These are phyloP conservation scores for Antitype chi DNA, from an alignment of 2,888 invertebrate species.

Conservation along the genomic window DNA sequence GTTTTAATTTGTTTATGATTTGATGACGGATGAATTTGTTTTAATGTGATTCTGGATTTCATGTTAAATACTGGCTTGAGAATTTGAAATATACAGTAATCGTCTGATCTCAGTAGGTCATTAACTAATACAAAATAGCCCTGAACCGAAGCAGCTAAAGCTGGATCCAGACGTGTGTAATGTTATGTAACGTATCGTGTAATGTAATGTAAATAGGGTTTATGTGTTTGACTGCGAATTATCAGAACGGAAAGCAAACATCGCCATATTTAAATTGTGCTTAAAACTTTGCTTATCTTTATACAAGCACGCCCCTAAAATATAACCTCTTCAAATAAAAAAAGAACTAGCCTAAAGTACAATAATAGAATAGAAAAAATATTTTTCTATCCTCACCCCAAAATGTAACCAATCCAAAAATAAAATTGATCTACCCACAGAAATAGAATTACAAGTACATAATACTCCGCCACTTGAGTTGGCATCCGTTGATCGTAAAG, in stretches of 20 bases:
- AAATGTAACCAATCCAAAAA: slow-evolving; percentile 27
- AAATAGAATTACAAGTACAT: slow-evolving; percentile 44
- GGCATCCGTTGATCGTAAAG: slow-evolving; percentile 47
- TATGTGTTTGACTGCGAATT: background rate
- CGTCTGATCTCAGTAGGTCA: background rate
- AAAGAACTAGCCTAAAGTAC: background rate
- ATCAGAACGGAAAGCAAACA: too few relatives aligned
- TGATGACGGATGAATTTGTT: slow-evolving; percentile 1
- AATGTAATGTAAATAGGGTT: background rate
- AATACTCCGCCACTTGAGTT: slow-evolving; percentile 39
- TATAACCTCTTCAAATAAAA: background rate
- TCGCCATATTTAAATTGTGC: background rate
- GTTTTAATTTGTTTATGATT: slow-evolving; percentile 27
- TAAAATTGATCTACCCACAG: slow-evolving; percentile 37
- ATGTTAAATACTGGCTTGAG: background rate
- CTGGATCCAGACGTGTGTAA: background rate
- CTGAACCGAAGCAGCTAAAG: background rate
- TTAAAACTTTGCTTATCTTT: too few relatives aligned
- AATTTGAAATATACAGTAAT: background rate
- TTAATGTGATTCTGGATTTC: background rate
- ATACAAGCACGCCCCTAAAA: background rate
- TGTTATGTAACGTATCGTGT: too few relatives aligned
- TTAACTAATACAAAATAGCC: background rate
- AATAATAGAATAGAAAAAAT: background rate
- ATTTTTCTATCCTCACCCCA: background rate